Evolutionary conservation across 2,888 invertebrate species (phyloP).

Genomic region (Psococerastis gibbosa): DNA sequence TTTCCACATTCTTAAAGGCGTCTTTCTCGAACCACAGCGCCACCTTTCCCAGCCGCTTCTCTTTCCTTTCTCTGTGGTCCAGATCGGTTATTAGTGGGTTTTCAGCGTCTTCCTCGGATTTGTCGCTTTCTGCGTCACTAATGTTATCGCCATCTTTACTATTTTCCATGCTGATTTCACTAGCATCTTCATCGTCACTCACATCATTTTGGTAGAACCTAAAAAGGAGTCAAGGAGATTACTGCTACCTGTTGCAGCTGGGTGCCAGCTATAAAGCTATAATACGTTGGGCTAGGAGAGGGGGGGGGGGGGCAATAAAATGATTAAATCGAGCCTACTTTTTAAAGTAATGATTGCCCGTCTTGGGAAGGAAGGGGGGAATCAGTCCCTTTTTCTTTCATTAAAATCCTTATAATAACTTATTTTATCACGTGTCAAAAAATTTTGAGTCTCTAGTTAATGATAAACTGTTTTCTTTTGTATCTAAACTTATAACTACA

Average conservation of each 20-base stretch:
- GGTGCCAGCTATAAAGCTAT: not conserved
- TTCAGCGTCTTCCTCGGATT: conserved; percentile 21
- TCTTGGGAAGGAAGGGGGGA: no score
- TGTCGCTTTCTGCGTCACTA: not conserved
- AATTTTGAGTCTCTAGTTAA: no score
- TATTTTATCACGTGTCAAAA: no score
- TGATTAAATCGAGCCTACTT: no score
- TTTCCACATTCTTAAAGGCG: conserved; percentile 38
- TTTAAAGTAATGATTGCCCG: no score
- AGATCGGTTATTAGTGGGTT: conserved; percentile 65
- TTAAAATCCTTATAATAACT: no score
- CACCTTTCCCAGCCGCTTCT: conserved; percentile 56
- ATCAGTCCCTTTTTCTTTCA: no score
- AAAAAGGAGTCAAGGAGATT: conserved; percentile 1
- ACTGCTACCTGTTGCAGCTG: no score
- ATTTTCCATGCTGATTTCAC: conserved; percentile 19
- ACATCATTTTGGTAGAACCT: conserved; percentile 20
- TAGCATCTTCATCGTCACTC: conserved; percentile 23
- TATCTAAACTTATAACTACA: no score
- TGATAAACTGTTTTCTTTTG: no score
- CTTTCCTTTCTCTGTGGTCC: conserved; percentile 52
- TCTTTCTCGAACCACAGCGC: conserved; percentile 69
- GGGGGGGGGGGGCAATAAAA: no score
- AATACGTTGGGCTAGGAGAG: not conserved
- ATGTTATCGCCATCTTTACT: conserved; percentile 18